Percentiles rank a stretch among this genome's conserved stretches.
Conservation (phyloP, 2,797 vertebrate genomes). For the Pteronotus mesoamericanus region DNA sequence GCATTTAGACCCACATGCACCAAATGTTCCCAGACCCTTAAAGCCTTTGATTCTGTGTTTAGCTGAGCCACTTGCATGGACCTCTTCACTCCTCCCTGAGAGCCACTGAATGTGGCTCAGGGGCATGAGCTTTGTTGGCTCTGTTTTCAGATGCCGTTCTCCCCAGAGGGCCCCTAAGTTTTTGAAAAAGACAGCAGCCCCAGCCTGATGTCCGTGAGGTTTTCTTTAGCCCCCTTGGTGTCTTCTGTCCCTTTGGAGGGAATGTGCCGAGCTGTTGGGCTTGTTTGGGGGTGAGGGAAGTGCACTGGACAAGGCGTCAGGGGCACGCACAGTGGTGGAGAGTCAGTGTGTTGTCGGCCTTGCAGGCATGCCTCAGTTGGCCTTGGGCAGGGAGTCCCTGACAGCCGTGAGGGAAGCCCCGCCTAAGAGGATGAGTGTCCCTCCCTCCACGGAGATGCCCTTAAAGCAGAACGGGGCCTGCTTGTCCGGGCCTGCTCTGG, state of each 20-base stretch:
- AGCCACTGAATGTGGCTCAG: neutral
- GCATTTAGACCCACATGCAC: accelerated
- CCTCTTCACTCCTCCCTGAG: neutral
- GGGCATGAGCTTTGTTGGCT: neutral
- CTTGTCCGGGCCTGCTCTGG: neutral
- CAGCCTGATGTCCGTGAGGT: neutral
- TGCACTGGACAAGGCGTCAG: accelerated
- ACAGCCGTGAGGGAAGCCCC: too few relatives aligned
- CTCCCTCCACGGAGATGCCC: neutral
- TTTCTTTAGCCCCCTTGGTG: neutral
- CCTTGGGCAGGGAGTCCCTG: neutral
- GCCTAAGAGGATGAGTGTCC: accelerated
- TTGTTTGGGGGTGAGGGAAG: neutral
- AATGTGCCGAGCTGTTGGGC: too few relatives aligned
- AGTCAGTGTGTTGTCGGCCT: neutral
- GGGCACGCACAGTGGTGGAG: neutral
- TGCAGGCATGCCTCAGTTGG: neutral
- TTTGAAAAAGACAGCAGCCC: neutral
- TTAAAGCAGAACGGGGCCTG: too few relatives aligned
- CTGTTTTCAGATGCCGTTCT: neutral
- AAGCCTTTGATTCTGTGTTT: neutral
- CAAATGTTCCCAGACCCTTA: neutral
- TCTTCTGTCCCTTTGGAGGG: neutral
- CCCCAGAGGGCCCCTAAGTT: neutral
- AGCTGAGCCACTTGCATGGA: accelerated